Percentiles rank a stretch among this genome's conserved stretches.
Evolutionary conservation across 2,797 vertebrate genomes (phyloP).

Genomic region (Pyrocephalus nanus): DNA sequence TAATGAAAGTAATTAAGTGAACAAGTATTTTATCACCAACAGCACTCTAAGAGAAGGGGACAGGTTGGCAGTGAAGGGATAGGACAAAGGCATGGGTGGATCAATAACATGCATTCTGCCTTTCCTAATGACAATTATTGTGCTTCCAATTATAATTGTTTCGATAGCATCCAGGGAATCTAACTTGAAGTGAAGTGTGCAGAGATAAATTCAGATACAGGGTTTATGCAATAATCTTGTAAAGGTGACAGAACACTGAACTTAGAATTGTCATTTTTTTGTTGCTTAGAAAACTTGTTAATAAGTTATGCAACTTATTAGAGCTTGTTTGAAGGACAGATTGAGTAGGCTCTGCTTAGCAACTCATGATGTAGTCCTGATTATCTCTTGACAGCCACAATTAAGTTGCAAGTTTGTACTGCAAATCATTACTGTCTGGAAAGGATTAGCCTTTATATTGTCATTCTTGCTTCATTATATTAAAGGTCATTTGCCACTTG

Average conservation of each 20-base stretch:
- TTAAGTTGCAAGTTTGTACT: not conserved
- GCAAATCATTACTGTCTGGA: not conserved
- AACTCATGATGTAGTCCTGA: not conserved
- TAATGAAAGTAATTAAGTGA: constrained; percentile 58
- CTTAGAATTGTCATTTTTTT: not conserved
- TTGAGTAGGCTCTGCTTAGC: not conserved
- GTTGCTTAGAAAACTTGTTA: not conserved
- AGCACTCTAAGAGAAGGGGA: not conserved
- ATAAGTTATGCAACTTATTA: not conserved
- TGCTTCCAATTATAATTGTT: constrained; percentile 11
- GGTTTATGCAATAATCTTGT: not conserved
- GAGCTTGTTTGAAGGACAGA: not conserved
- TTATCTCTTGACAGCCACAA: not conserved
- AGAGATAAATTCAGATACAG: not conserved
- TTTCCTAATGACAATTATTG: not conserved
- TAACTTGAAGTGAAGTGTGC: not conserved
- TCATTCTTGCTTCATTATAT: not conserved
- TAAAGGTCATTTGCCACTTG: not conserved
- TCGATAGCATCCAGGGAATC: not conserved
- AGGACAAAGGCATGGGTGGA: not conserved
- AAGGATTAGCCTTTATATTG: not conserved
- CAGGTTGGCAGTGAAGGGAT: not conserved
- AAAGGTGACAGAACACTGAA: not conserved
- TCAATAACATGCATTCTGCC: constrained; percentile 39
- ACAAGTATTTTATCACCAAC: constrained; percentile 22